A percentile compares a stretch with the other conserved stretches of the same genome.
These are phyloP conservation scores for Eremobia ochroleuca DNA, from an alignment of 2,888 invertebrate genomes.

Conservation along the genomic window DNA sequence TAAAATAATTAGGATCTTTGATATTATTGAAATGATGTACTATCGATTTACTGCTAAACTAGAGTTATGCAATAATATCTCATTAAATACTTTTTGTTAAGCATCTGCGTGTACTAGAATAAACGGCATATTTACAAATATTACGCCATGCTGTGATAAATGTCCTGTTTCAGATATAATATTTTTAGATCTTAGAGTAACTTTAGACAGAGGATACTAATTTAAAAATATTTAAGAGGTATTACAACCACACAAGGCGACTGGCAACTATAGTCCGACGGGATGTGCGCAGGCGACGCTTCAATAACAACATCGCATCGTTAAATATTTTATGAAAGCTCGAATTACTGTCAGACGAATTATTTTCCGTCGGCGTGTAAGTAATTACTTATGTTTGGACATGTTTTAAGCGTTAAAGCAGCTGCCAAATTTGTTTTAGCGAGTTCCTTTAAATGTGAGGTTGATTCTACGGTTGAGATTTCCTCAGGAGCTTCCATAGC, in stretches of 20 bases:
- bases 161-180: conserved; percentile 75
- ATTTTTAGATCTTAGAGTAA: conserved; percentile 80
- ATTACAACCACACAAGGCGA: conserved; percentile 87
- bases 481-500: neutral
- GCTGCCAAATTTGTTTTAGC: conserved; percentile 42
- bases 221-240: conserved; percentile 82
- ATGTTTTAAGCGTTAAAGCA: conserved; percentile 42
- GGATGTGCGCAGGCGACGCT: conserved; percentile 57
- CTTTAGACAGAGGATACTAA: conserved; percentile 83
- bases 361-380: conserved; percentile 43
- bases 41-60: conserved; percentile 89
- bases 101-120: conserved; percentile 82
- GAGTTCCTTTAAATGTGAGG: conserved; percentile 20
- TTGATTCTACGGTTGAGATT: conserved; percentile 9
- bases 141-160: conserved; percentile 79
- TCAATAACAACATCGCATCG: conserved; percentile 44
- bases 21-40: conserved; percentile 89
- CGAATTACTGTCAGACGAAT: conserved; percentile 45
- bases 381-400: conserved; percentile 31
- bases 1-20: conserved; percentile 86
- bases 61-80: conserved; percentile 83
- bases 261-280: conserved; percentile 78
- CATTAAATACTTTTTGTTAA: conserved; percentile 82
- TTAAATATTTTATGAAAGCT: conserved; percentile 67
- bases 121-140: conserved; percentile 85